Conservation (phyloP, 2,888 invertebrate genomes). For the Lithophane ornitopus region DNA sequence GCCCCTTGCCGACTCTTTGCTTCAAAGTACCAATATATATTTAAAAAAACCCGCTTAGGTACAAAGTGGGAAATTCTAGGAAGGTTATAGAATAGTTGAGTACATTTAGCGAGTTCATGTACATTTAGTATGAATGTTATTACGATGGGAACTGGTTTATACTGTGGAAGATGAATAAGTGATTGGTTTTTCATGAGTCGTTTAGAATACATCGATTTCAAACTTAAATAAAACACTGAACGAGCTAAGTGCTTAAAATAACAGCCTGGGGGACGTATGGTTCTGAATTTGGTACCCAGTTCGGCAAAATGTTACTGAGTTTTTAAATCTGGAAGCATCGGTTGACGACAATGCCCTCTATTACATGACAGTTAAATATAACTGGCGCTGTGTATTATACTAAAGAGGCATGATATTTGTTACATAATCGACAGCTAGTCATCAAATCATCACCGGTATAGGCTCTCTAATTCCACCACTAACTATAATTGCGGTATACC, state of each 20-base stretch:
- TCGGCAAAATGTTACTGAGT: neutral
- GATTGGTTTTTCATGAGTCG: neutral
- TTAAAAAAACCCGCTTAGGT: constrained; percentile 69
- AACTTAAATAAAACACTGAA: neutral
- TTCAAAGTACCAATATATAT: constrained; percentile 76
- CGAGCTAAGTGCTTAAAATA: neutral
- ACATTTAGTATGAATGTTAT: constrained; percentile 46
- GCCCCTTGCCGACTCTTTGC: constrained; percentile 65
- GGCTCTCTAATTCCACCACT: neutral
- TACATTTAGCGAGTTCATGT: constrained; percentile 37
- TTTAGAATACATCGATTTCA: neutral
- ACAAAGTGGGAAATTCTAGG: constrained; percentile 55
- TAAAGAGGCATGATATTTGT: neutral
- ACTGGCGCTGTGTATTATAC: neutral
- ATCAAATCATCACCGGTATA: neutral
- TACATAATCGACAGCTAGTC: neutral
- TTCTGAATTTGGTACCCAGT: neutral
- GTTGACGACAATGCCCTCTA: neutral
- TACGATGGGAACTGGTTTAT: neutral
- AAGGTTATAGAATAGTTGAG: constrained; percentile 63
- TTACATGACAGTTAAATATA: neutral
- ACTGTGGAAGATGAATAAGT: constrained; percentile 3
- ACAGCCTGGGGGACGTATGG: neutral
- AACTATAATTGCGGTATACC: neutral
- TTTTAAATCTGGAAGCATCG: neutral